A percentile compares a stretch with the other conserved stretches of the same genome.
Conservation (phyloP, 2,888 invertebrate species). For the Stenchaetothrips biformis region DNA sequence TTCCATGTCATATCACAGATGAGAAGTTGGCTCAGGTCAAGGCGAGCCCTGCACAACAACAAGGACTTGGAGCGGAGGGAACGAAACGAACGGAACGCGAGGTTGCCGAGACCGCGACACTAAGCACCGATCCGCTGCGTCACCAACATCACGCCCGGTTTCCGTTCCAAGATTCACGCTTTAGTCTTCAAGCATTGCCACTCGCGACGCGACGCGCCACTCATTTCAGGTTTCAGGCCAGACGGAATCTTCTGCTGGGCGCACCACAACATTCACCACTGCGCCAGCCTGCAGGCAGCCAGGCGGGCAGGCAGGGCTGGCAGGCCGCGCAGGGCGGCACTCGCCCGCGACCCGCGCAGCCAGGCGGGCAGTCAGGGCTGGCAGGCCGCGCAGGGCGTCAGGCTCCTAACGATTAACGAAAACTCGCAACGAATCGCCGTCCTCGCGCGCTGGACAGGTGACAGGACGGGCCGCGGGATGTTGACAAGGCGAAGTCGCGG, state of each 20-base stretch:
- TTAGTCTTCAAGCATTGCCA: neutral
- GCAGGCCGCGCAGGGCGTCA: too few species aligned
- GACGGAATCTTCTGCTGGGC: slow-evolving; percentile 15
- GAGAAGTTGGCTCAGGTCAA: slow-evolving; percentile 15
- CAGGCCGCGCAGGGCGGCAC: too few species aligned
- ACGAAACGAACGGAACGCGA: neutral
- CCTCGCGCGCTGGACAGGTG: too few species aligned
- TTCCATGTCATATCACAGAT: neutral
- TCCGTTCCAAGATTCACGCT: too few species aligned
- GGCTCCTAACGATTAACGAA: too few species aligned
- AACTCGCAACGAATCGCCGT: too few species aligned
- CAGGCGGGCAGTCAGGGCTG: too few species aligned
- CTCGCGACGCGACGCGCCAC: neutral
- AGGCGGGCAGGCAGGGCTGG: neutral
- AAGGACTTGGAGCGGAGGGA: neutral
- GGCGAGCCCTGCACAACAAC: neutral
- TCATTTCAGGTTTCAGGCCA: neutral
- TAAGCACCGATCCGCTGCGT: too few species aligned
- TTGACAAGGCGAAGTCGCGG: neutral
- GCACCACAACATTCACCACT: slow-evolving; percentile 9
- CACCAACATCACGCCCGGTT: too few species aligned
- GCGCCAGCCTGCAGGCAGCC: neutral
- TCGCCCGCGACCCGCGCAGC: too few species aligned
- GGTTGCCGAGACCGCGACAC: neutral
- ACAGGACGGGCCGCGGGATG: too few species aligned